A percentile compares a stretch with the other conserved stretches of the same genome.
These are phyloP conservation scores for Leguminivora glycinivorella DNA, from an alignment of 1,140 invertebrate species.

Conservation along the genomic window DNA sequence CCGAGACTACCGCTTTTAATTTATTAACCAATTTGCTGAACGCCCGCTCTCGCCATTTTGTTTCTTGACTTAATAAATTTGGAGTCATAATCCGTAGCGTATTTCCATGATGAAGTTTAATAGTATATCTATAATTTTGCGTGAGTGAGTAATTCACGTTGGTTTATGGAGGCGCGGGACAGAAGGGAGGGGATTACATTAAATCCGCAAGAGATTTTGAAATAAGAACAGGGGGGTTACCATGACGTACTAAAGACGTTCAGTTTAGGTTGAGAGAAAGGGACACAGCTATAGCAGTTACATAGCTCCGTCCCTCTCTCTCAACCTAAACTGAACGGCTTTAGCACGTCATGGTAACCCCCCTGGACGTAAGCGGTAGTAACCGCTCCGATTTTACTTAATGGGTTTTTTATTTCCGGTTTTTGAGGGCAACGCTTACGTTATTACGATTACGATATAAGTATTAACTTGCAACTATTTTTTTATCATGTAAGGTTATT, in stretches of 20 bases:
- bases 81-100: conserved; percentile 62
- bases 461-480: too few relatives aligned
- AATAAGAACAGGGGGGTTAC: not conserved
- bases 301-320: too few relatives aligned
- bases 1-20: conserved; percentile 75
- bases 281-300: too few relatives aligned
- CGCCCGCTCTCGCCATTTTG: conserved; percentile 64
- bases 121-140: conserved; percentile 27
- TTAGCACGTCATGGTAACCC: too few relatives aligned
- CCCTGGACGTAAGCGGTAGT: not conserved
- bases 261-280: too few relatives aligned
- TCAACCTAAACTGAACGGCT: too few relatives aligned
- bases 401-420: not conserved
- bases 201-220: conserved; percentile 8
- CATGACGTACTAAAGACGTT: too few relatives aligned
- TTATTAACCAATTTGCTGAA: conserved; percentile 77
- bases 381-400: not conserved
- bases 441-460: too few relatives aligned
- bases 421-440: not conserved
- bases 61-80: conserved; percentile 74
- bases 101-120: conserved; percentile 29
- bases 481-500: too few relatives aligned
- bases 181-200: conserved; percentile 18
- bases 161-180: conserved; percentile 24
- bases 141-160: conserved; percentile 14